Evolutionary conservation across 2,888 invertebrate species (phyloP).

Genomic region (Neocrepidodera transversa): DNA sequence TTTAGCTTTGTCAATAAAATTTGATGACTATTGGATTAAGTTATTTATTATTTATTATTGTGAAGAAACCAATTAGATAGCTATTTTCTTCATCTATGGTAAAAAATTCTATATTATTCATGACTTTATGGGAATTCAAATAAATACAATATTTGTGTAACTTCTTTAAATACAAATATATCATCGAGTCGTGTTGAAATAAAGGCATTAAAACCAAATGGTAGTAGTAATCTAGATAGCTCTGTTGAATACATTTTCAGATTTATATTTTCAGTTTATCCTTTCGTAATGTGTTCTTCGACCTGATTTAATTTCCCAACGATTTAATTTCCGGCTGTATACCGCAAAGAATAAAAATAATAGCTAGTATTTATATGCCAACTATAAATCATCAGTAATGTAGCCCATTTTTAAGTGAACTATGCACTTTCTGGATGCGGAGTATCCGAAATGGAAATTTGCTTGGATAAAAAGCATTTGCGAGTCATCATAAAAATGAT

Average conservation of each 20-base stretch:
- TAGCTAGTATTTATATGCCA: conserved; percentile 2
- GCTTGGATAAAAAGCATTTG: not conserved
- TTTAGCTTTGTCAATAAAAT: conserved; percentile 1
- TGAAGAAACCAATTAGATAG: too few relatives aligned
- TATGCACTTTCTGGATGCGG: not conserved
- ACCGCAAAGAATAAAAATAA: conserved; percentile 14
- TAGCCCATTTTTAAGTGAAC: conserved; percentile 9
- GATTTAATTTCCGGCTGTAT: conserved; percentile 21
- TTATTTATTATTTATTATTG: too few relatives aligned
- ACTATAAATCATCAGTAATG: conserved; percentile 10
- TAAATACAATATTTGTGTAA: not conserved
- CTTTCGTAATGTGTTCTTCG: conserved; percentile 21
- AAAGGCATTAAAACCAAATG: conserved; percentile 11
- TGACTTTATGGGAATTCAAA: too few relatives aligned
- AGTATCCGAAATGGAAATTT: not conserved
- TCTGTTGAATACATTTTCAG: conserved; percentile 19
- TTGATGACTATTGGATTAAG: conserved; percentile 1
- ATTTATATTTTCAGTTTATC: conserved; percentile 20
- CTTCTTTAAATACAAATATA: not conserved
- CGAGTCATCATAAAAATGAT: not conserved
- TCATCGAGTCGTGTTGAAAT: conserved; percentile 6
- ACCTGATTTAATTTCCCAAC: conserved; percentile 24
- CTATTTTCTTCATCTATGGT: too few relatives aligned
- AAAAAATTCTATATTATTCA: too few relatives aligned
- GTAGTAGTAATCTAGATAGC: conserved; percentile 10